Base-by-base conservation (phyloP, 2,888 invertebrate species). In the Desoria tigrina region DNA sequence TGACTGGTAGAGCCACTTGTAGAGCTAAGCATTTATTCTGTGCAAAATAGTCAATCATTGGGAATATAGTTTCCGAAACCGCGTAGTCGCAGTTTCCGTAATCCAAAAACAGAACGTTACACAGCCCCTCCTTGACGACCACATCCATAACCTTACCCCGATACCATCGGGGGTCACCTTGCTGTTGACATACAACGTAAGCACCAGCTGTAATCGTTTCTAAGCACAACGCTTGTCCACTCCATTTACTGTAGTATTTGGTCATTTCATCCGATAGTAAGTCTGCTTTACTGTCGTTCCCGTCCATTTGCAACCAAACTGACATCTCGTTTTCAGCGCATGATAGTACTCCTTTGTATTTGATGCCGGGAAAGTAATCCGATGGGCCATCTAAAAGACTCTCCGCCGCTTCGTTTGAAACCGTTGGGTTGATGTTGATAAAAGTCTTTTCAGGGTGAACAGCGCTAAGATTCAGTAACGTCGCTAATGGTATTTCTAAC, bases 41-140 rank as follows among this genome's bases (percentile, higher is more conserved):
- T 26, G 9, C 27, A 28, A 54, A 54, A 21, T 54, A 54, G n/a
- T 11, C 16, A 18, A 27, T 9, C 27, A 54, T 7, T 7, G 54
- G 54, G 6, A 28, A 28, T 6, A 54, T 54, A 7, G n/a, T 27
- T 16, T 6, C 28, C 11, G 28, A 11, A n/a, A 32, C 9, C 9
- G 28, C 54, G n/a, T 27, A 11, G 28, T 54, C 54, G 21, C 6
- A 28, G 21, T 54, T 54, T 14, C 54, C 54, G 28, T 54, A 54
- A 27, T 54, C 54, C 54, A 54, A 54, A 54, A 54, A 54, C n/a
- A 28, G 27, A n/a, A 54, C 54, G 23, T 32, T 16, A 27, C 28
- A 54, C 54, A 26, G 6, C 4, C 18, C 18, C 4, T 4, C 3
- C 6, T 26, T 18, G 6, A 18, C 9, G 16, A 3, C 2, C 6